Percentiles rank a stretch among this genome's conserved stretches.
Conservation (phyloP, 2,888 invertebrate genomes). For the Prosapia bicincta region DNA sequence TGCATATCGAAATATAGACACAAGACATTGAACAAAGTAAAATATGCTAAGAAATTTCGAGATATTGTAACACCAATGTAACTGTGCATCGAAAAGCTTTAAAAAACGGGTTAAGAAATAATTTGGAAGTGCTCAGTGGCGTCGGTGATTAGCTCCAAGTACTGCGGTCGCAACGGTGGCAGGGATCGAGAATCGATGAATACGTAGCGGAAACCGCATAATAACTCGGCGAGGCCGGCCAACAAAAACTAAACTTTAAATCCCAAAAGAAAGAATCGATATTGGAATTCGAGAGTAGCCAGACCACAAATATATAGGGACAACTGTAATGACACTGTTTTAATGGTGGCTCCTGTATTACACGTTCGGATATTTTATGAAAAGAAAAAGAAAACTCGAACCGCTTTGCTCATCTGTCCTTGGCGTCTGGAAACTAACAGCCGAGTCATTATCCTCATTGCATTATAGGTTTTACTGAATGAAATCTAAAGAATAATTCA, state of each 20-base stretch:
- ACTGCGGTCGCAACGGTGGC: neutral
- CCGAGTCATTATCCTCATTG: no score
- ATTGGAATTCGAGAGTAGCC: neutral
- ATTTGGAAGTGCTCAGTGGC: neutral
- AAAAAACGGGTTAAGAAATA: neutral
- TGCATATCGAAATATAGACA: no score
- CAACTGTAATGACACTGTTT: neutral
- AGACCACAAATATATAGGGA: neutral
- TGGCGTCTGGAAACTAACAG: no score
- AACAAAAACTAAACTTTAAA: conserved; percentile 13
- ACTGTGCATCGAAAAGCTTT: no score
- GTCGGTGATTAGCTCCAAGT: neutral
- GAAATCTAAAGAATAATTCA: no score
- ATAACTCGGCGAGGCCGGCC: conserved; percentile 2
- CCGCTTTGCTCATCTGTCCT: no score
- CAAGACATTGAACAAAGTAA: no score
- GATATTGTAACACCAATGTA: no score
- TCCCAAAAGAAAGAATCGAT: neutral
- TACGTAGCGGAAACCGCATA: conserved; percentile 20
- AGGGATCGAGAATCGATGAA: neutral
- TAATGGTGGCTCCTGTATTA: neutral
- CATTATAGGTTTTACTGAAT: no score
- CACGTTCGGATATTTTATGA: neutral
- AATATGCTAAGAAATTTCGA: no score
- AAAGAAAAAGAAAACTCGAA: neutral